Evolutionary conservation across 2,888 invertebrate species (phyloP).

Genomic region (Polymixis flavicincta): DNA sequence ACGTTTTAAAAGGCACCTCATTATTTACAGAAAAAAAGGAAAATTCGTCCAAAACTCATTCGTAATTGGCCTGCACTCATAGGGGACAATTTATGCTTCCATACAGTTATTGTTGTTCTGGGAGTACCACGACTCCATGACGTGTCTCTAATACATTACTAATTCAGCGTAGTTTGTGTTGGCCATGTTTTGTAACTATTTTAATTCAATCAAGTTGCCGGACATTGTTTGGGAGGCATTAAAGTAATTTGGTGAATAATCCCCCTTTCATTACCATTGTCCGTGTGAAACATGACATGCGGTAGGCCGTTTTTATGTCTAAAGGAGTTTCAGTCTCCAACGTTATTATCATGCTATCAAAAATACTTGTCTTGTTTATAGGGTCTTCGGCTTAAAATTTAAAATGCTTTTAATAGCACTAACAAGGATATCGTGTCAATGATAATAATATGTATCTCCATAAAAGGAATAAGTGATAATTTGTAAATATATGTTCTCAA

Average conservation of each 20-base stretch:
- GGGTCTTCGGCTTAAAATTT: constrained; percentile 14
- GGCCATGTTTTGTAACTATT: constrained; percentile 76
- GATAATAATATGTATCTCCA: constrained; percentile 72
- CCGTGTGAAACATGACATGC: constrained; percentile 57
- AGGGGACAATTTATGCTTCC: constrained; percentile 88
- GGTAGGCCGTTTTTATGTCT: constrained; percentile 27
- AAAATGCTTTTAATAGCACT: constrained; percentile 62
- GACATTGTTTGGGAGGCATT: constrained; percentile 76
- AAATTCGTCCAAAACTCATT: constrained; percentile 76
- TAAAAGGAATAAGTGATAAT: constrained; percentile 84
- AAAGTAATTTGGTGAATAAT: constrained; percentile 74
- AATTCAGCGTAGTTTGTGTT: constrained; percentile 79
- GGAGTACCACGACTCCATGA: constrained; percentile 74
- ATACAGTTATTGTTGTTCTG: constrained; percentile 84
- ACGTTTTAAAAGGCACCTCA: constrained; percentile 88
- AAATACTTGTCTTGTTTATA: not conserved
- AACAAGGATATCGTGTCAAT: constrained; percentile 72
- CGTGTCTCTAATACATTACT: constrained; percentile 83
- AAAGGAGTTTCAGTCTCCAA: constrained; percentile 4
- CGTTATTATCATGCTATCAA: not conserved
- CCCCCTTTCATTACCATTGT: constrained; percentile 50
- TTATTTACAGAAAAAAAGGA: constrained; percentile 83
- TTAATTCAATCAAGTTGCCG: constrained; percentile 76
- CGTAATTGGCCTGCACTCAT: constrained; percentile 78
- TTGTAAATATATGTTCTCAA: constrained; percentile 86